Base-by-base conservation (phyloP, 2,113 vertebrate genomes). In the Emydura subglobosa region DNA sequence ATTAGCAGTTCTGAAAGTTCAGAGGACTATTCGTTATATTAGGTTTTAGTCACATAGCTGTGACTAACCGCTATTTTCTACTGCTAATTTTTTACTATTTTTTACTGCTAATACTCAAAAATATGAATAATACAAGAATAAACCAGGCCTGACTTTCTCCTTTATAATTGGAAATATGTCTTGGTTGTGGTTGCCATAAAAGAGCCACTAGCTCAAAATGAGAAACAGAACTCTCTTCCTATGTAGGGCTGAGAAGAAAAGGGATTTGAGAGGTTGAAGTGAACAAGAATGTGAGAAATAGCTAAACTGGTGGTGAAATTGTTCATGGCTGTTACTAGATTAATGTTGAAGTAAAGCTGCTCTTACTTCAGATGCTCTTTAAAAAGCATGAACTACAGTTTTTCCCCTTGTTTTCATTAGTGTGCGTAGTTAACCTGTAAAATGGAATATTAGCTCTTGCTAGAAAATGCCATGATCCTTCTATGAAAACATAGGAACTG, bases 401-500 rank as follows among this genome's bases (percentile, higher is more conserved):
- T 57, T 61, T 83, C 59, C 76, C 61, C 10, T 1, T 39, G 21
- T 76, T 76, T 42, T 76, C 24, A 10, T 44, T 49, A n/a, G 61
- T 68, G 6, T 13, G 3, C 27, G 44, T 1, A 72, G 39, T 5
- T 79, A 51, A 89, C 51, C 9, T 76, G 78, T 80, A 21, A 94
- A 54, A 53, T 19, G 5, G 29, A 47, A 86, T 91, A 49, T 39
- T 47, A 25, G 68, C n/a, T 90, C 8, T 57, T 85, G 22, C 51
- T 85, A 82, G 86, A 90, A 29, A 84, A 74, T 91, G 50, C 31
- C 51, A 53, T 39, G 79, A 7, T 81, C 49, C 78, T 50, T 79
- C 78, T 51, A 5, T 50, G 86, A 83, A 21, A 72, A 87, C n/a
- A 39, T 0, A 1, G 29, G 78, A 95, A 53, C 2, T 2, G 68